Evolutionary conservation across 2,113 vertebrate genomes (phyloP).

Genomic region (Alligator sinensis): DNA sequence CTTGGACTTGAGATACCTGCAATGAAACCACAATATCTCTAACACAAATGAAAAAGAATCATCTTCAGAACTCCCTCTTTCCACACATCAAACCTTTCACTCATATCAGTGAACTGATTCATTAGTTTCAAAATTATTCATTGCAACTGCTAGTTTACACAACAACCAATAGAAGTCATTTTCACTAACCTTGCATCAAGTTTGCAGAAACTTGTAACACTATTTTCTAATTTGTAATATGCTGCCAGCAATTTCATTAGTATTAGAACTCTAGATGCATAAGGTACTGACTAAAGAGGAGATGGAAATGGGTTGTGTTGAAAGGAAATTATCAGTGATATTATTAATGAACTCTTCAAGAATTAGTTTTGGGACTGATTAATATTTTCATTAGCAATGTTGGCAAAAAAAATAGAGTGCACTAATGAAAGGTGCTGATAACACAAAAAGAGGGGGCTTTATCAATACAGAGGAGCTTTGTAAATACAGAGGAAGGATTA

Average conservation of each 20-base stretch:
- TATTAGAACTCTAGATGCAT: constrained; percentile 9
- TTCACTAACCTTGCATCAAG: background rate
- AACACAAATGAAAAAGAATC: constrained; percentile 6
- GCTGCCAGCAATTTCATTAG: constrained; percentile 49
- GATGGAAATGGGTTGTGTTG: constrained; percentile 13
- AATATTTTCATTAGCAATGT: background rate
- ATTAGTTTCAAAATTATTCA: constrained; percentile 18
- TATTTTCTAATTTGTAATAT: background rate
- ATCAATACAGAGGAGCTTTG: background rate
- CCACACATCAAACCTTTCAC: too few species aligned
- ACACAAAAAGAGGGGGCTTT: background rate
- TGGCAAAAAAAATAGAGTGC: too few species aligned
- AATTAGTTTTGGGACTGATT: background rate
- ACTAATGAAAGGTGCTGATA: background rate
- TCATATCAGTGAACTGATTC: background rate
- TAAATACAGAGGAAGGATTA: background rate
- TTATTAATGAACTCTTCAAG: background rate
- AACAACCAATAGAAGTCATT: background rate
- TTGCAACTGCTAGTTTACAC: background rate
- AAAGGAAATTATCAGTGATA: background rate
- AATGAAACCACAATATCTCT: constrained; percentile 24
- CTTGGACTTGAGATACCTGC: background rate
- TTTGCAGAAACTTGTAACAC: background rate
- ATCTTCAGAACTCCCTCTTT: background rate
- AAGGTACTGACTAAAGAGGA: fast-evolving